Evolutionary conservation across 1,140 invertebrate species (phyloP), one percentile per base, ranked within the genome.

Genomic region (Chymomyza costata): DNA sequence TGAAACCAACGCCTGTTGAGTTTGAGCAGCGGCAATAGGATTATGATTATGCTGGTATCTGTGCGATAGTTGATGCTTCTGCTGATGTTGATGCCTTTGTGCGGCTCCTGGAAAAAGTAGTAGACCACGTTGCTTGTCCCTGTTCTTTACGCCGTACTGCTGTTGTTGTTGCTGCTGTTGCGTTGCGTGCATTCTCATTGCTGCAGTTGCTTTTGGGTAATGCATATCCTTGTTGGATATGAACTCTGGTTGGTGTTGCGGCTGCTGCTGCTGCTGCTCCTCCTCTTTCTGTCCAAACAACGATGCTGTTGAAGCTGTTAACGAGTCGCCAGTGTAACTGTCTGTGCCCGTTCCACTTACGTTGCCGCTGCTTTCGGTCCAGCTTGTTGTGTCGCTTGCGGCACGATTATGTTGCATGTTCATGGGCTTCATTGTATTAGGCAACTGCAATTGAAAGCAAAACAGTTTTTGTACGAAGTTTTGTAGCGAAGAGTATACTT

Each of bases 81-180:
- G 43, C 18, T 16, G 16, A 44, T 49, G 6, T 28, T 43, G 45
- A 60, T 70, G 59, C 35, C 56, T 52, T 39, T 52, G 63, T 13
- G 64, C 74, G 10, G 48, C 61, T 25, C 74, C 74, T 1, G 73
- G 73, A 41, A 80, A 80, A 16, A 80, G 57, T 43, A 80, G 25
- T 11, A 81, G 51, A n/a, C 71, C 71, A 1, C 67, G 66, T 17
- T 25, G 18, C 44, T 41, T 16, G 21, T 0, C 1, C 1, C 30
- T 19, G 5, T 37, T n/a, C n/a, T n/a, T n/a, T n/a, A n/a, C n/a
- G n/a, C n/a, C 14, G 51, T 30, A 15, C 28, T 21, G 1, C n/a
- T 11, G 28, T 44, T 14, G 21, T 25, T 7, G 10, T 25, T 35
- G 52, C 11, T 41, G 16, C 15, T 6, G 13, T 13, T 31, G 10